Conservation (phyloP, 2,888 invertebrate genomes). For the Paralinhomoeus sp. region DNA sequence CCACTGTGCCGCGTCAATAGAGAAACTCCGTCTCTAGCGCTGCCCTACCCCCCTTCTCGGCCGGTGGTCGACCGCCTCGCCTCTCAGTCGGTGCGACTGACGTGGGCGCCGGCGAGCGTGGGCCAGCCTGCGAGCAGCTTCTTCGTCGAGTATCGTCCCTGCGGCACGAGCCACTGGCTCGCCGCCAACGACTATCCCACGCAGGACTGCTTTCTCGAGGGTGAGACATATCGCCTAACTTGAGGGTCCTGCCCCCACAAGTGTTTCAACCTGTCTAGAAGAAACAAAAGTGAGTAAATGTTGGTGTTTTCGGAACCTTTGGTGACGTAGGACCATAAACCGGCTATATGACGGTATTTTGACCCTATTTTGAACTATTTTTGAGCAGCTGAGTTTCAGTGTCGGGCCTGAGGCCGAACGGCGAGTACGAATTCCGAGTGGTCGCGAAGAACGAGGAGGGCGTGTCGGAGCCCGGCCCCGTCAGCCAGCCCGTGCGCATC, state of each 20-base stretch:
- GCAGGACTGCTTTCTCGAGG: slow-evolving; percentile 8
- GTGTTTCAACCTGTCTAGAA: slow-evolving; percentile 16
- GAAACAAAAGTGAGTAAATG: slow-evolving; percentile 8
- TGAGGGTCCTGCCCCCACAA: slow-evolving; percentile 14
- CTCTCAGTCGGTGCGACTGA: slow-evolving; percentile 14
- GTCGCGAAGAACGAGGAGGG: slow-evolving; percentile 18
- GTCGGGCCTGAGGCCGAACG: slow-evolving; percentile 20
- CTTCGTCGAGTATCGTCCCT: slow-evolving; percentile 13
- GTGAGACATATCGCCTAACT: slow-evolving; percentile 13
- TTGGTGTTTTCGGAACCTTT: too few relatives aligned
- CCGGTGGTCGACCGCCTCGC: slow-evolving; percentile 17
- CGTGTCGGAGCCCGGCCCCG: slow-evolving; percentile 9
- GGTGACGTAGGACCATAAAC: too few relatives aligned
- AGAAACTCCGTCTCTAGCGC: too few relatives aligned
- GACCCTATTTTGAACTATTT: neutral
- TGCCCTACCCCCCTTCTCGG: slow-evolving; percentile 15
- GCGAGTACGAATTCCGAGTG: slow-evolving; percentile 24
- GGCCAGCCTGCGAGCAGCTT: neutral
- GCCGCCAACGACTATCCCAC: slow-evolving; percentile 16
- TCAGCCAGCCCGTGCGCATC: slow-evolving; percentile 12
- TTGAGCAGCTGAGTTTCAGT: slow-evolving; percentile 16
- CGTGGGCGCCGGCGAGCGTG: slow-evolving; percentile 15
- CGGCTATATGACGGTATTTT: slow-evolving; percentile 1
- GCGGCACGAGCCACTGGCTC: slow-evolving; percentile 15
- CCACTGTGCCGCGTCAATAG: too few relatives aligned